Evolutionary conservation across 2,888 invertebrate genomes (phyloP), one percentile per base, ranked within the genome.

Genomic region (Aporophyla nigra): DNA sequence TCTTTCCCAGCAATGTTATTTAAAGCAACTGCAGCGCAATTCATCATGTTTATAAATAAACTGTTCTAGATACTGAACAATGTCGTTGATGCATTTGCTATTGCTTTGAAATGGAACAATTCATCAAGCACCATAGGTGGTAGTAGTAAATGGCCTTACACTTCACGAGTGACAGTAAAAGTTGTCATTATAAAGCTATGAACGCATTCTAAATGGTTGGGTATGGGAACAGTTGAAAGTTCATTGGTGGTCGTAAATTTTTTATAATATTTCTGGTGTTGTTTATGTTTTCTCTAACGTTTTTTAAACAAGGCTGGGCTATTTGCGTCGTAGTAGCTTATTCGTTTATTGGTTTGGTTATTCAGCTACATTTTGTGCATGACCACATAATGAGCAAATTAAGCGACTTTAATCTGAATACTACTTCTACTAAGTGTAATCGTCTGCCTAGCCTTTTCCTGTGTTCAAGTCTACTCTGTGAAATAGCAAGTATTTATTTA

Each of bases 231-330:
- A 88, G 90, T 89, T 87, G 87, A 89, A 85, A 90, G 90, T 90
- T 91, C 89, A 88, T 70, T 85, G 62, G 87, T 91, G 89, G 88
- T 90, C 88, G 84, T 80, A 86, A 84, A 87, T 88, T 88, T 74
- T 71, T 78, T 33, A 21, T 49, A 53, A 62, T 71, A 58, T 53
- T 70, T 56, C 33, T 67, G 16, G 5, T 54, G 21, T 33, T 6
- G 24, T 62, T 66, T 49, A 27, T 72, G 24, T 54, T n/a, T 62
- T 43, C 33, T 76, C 66, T 14, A 56, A 16, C 16, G 14, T 46
- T 54, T 4, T 43, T 21, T 68, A 21, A 43, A 59, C 7, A 4
- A 0, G n/a, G 6, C n/a, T 51, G 19, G 19, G n/a, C 9, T 63
- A 56, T 70, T 71, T 27, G 54, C 14, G 40, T 14, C 19, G 16